Conservation (phyloP, 2,113 vertebrate genomes). For the Brachyhypopomus occidentalis region DNA sequence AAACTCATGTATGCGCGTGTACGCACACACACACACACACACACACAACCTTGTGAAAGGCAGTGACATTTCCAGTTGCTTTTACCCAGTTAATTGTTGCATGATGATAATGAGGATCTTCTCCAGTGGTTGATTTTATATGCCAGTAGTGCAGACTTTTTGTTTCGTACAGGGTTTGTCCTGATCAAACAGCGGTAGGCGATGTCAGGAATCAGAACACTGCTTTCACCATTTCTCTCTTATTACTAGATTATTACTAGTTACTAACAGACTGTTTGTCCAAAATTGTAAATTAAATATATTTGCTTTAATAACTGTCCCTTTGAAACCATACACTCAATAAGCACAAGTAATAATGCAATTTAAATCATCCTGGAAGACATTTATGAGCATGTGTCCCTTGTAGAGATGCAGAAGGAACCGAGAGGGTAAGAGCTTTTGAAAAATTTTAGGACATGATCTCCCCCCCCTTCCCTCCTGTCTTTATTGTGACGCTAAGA, state of each 20-base stretch:
- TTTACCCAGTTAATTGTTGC: not conserved
- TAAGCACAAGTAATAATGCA: slow-evolving; percentile 55
- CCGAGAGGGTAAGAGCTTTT: slow-evolving; percentile 25
- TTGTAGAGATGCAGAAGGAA: slow-evolving; percentile 28
- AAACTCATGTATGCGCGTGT: too few species aligned
- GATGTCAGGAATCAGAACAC: slow-evolving; percentile 51
- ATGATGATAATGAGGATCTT: slow-evolving; percentile 16
- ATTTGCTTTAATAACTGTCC: slow-evolving; percentile 64
- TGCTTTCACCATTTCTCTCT: slow-evolving; percentile 58
- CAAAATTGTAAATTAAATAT: slow-evolving; percentile 61
- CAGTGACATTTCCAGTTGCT: not conserved
- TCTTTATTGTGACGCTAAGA: slow-evolving; percentile 62
- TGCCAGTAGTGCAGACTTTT: slow-evolving; percentile 49
- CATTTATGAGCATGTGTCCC: slow-evolving; percentile 67
- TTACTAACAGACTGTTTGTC: slow-evolving; percentile 54
- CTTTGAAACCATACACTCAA: slow-evolving; percentile 57
- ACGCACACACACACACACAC: not conserved
- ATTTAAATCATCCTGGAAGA: slow-evolving; percentile 67
- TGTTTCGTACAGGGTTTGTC: slow-evolving; percentile 41
- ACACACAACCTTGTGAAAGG: too few species aligned
- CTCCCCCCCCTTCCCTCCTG: slow-evolving; percentile 35
- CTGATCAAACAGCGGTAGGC: slow-evolving; percentile 48
- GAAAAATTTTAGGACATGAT: not conserved
- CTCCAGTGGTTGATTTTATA: not conserved
- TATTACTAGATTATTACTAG: slow-evolving; percentile 45